Conservation (phyloP, 2,888 invertebrate species). For the Aporophyla lueneburgensis region DNA sequence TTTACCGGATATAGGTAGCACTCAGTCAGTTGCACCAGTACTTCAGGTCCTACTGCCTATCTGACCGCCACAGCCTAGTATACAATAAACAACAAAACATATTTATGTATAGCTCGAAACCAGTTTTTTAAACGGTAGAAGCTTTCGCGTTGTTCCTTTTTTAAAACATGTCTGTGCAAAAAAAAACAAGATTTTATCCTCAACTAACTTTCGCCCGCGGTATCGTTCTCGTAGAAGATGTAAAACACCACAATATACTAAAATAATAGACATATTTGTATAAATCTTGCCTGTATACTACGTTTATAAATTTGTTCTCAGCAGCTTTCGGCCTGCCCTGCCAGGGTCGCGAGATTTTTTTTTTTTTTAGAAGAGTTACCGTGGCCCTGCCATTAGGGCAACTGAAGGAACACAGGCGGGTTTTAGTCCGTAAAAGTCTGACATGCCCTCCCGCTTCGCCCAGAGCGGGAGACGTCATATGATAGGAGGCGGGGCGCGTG, state of each 20-base stretch:
- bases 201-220: not conserved
- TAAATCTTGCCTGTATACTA: not conserved
- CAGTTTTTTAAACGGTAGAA: slow-evolving; percentile 28
- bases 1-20: too few species aligned
- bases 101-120: slow-evolving; percentile 11
- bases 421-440: too few species aligned
- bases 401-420: too few species aligned
- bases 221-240: not conserved
- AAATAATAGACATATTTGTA: not conserved
- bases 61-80: not conserved
- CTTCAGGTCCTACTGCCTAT: too few species aligned
- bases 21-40: too few species aligned
- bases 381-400: too few species aligned
- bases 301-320: not conserved
- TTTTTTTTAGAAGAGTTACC: too few species aligned
- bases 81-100: slow-evolving; percentile 6
- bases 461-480: too few species aligned
- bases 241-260: not conserved
- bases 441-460: too few species aligned
- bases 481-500: too few species aligned
- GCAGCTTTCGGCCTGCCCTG: not conserved
- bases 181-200: not conserved
- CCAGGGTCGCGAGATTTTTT: too few species aligned
- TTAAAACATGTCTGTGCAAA: slow-evolving; percentile 29
- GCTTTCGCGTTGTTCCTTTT: slow-evolving; percentile 28